Base-by-base conservation (phyloP, 2,888 invertebrate genomes). In the Eristalis arbustorum region DNA sequence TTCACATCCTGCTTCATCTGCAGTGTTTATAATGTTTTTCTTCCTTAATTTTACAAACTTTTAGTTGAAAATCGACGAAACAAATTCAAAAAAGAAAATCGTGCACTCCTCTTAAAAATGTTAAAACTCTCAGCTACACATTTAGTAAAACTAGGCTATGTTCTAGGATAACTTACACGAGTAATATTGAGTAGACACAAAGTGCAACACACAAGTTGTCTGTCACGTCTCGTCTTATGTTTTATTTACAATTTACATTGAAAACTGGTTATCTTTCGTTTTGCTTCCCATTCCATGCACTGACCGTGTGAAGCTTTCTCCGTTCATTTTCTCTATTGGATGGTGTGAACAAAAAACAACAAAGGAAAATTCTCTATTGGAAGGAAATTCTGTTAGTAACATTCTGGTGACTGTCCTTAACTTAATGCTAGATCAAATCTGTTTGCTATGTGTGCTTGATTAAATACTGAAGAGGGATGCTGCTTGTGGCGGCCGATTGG, bases 191-290 rank as follows among this genome's bases (percentile, higher is more conserved):
- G 49, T 42, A 14, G 42, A 42, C 42, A 42, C 42, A 14, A 6
- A 14, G n/a, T 18, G 31, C 40, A 34, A 18, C 8, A n/a, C n/a
- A n/a, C n/a, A n/a, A n/a, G n/a, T n/a, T 40, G 59, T 66, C 22
- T 10, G 3, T n/a, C n/a, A n/a, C n/a, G n/a, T n/a, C 42, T 42
- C 59, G n/a, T 79, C 14, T 25, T 67, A 79, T 79, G n/a, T 79
- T 8, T 25, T 67, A 79, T 79, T 61, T 79, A 79, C 73, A 79
- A 79, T 73, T 73, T 79, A 79, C 79, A 79, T 42, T 66, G 13
- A 42, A 66, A 40, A 40, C 14, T 40, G 18, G 40, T 34, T 64
- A n/a, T n/a, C n/a, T 11, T 10, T 23, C 3, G 14, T 13, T 1
- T 22, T 57, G 23, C 13, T 14, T 61, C 42, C 25, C 42, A 3